These are phyloP conservation scores for Phyllotreta striolata DNA, from an alignment of 2,888 invertebrate species.

Conservation along the genomic window DNA sequence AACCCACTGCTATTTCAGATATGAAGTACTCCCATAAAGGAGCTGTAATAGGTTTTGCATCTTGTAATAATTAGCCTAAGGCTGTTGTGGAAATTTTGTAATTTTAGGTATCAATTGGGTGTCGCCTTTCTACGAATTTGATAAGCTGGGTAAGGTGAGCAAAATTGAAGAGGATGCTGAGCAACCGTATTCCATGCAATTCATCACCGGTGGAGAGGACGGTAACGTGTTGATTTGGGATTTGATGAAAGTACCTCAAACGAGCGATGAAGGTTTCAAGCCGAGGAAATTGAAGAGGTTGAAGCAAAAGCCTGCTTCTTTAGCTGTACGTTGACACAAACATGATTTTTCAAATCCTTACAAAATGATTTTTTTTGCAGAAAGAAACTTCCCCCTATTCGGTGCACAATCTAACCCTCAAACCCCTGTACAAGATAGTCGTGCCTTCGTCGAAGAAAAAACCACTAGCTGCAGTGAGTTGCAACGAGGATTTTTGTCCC, in stretches of 20 bases:
- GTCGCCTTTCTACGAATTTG: slow-evolving; percentile 67
- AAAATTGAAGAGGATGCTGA: slow-evolving; percentile 57
- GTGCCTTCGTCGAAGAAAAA: slow-evolving; percentile 58
- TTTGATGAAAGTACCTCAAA: slow-evolving; percentile 63
- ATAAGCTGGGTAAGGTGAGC: slow-evolving; percentile 67
- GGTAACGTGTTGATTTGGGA: slow-evolving; percentile 78
- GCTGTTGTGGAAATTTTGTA: background rate
- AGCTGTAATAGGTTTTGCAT: slow-evolving; percentile 60
- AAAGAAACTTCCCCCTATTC: slow-evolving; percentile 69
- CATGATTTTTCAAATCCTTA: background rate
- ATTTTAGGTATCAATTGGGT: slow-evolving; percentile 69
- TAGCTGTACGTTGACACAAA: slow-evolving; percentile 56
- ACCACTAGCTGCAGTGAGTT: slow-evolving; percentile 45
- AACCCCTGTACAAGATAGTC: slow-evolving; percentile 69
- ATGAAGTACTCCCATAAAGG: slow-evolving; percentile 68
- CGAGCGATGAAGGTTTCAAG: slow-evolving; percentile 53
- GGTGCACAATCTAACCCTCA: slow-evolving; percentile 67
- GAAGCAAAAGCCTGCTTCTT: slow-evolving; percentile 65
- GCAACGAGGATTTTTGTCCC: slow-evolving; percentile 36
- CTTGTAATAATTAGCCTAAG: background rate
- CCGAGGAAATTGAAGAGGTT: slow-evolving; percentile 61
- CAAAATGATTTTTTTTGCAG: slow-evolving; percentile 28
- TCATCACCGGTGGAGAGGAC: slow-evolving; percentile 72
- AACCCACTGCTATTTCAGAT: slow-evolving; percentile 69
- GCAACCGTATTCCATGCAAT: slow-evolving; percentile 64